Evolutionary conservation across 2,888 invertebrate genomes (phyloP), one percentile per base, ranked within the genome.

Genomic region (Panzeria rudis): DNA sequence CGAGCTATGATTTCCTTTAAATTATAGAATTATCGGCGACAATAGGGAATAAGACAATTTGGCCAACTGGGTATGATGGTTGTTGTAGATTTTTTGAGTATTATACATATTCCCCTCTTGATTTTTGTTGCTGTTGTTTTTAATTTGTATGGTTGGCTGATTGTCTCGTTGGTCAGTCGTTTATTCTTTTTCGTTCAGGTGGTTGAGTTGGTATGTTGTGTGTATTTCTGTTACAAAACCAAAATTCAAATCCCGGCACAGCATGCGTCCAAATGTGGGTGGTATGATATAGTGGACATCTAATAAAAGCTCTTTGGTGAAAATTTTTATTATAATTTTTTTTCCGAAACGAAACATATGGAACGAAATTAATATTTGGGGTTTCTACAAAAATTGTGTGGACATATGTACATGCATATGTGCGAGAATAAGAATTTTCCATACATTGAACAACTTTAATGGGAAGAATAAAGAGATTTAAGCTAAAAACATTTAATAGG

Each of bases 331-430:
- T 69, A 20, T n/a, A 68, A 1, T 29, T 35, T 47, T 32, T 52
- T 66, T 52, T 52, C 9, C 5, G 8, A 47, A 20, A 23, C 9
- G 25, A 25, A 73, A 44, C 61, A 75, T 75, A 75, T 81, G 75
- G 17, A 73, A 29, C 52, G 44, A 64, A 76, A 76, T 62, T 71
- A 69, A 71, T 75, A 75, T 82, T 76, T 76, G 69, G 29, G 82
- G 54, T 76, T 76, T 54, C 29, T 44, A 32, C 7, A 13, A 69
- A 50, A 66, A n/a, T n/a, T 7, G 41, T 38, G 15, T 25, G 44
- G 13, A n/a, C 8, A 1, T 38, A 8, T 7, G 29, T 25, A 9
- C 8, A 20, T 23, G 6, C 35, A 9, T 35, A 1, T 76, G 17
- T 52, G 13, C 1, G 25, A 20, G 15, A 3, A 20, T 35, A 32